Base-by-base conservation (phyloP, 2,888 invertebrate genomes). In the Pyrrhia umbra region DNA sequence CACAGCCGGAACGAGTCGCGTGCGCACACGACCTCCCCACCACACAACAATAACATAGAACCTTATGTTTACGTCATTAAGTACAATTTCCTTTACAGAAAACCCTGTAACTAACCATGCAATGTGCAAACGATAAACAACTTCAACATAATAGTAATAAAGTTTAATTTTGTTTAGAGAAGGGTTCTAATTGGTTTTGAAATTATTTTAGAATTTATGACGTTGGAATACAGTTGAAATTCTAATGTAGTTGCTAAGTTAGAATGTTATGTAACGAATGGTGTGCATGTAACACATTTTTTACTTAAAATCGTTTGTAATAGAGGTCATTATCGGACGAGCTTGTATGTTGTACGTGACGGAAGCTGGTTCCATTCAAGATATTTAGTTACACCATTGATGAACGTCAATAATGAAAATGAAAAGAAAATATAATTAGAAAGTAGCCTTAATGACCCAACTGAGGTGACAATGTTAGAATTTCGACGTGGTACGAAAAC, bases 1-100 rank as follows among this genome's bases (percentile, higher is more conserved):
- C 77, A 71, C 77, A 74, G 84, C 80, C 86, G 88, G 85, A 89
- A 91, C 90, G 86, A 66, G 81, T 90, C 85, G 91, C 90, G 90
- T 89, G 90, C 83, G 80, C 68, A 73, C 49, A 52, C 59, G 74
- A 75, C 79, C 77, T 76, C 71, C 65, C 63, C 56, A 58, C 37
- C 39, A 50, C 52, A 39, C 46, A 3, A 10, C 37, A 49, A 51
- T 46, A 43, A 68, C 45, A 54, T 21, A 56, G 75, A 75, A 74
- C 69, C 65, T 68, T 67, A 75, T 59, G 45, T 6, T 18, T 9
- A 55, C 13, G 2, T 0, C 18, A 67, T 67, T 68, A 79, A 59
- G 52, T 65, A 10, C 13, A 62, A 69, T 70, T 64, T 79, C 16
- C 50, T 52, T 30, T 39, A 23, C 43, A 18, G n/a, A 49, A 20